These are phyloP conservation scores for Sebastes itinus DNA, from an alignment of 2,797 vertebrate genomes.

Conservation along the genomic window DNA sequence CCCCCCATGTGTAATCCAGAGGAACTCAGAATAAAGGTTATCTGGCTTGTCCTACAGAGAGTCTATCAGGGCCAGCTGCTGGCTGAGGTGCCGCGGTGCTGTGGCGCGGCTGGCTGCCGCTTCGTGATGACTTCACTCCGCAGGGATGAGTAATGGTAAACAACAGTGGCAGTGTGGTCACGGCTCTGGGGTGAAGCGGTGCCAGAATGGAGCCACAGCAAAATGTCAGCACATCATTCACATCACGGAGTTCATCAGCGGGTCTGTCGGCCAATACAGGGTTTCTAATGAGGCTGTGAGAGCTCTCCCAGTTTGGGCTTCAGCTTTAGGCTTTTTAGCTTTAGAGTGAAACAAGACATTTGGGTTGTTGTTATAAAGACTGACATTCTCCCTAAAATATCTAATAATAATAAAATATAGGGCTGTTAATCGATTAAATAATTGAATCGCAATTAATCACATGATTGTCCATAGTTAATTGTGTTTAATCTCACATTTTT, in stretches of 20 bases:
- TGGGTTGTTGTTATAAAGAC: background rate
- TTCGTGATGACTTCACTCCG: slow-evolving; percentile 34
- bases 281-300: background rate
- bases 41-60: slow-evolving; percentile 36
- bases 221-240: slow-evolving; percentile 56
- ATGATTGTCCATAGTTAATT: too few species aligned
- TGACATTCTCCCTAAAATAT: background rate
- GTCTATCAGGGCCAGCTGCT: slow-evolving; percentile 34
- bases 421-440: too few species aligned
- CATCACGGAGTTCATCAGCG: slow-evolving; percentile 24
- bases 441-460: too few species aligned
- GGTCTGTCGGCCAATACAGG: background rate
- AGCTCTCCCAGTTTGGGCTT: background rate
- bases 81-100: slow-evolving; percentile 26
- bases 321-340: background rate
- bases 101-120: slow-evolving; percentile 1
- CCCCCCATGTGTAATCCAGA: slow-evolving; percentile 15
- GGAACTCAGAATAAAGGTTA: slow-evolving; percentile 54
- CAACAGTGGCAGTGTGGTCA: slow-evolving; percentile 35
- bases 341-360: background rate
- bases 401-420: background rate
- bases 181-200: slow-evolving; percentile 1
- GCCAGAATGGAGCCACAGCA: slow-evolving; percentile 15
- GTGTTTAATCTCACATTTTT: too few species aligned
- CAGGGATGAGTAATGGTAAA: slow-evolving; percentile 49